Evolutionary conservation across 2,797 vertebrate genomes (phyloP).

Genomic region (Chiroxiphia lanceolata): DNA sequence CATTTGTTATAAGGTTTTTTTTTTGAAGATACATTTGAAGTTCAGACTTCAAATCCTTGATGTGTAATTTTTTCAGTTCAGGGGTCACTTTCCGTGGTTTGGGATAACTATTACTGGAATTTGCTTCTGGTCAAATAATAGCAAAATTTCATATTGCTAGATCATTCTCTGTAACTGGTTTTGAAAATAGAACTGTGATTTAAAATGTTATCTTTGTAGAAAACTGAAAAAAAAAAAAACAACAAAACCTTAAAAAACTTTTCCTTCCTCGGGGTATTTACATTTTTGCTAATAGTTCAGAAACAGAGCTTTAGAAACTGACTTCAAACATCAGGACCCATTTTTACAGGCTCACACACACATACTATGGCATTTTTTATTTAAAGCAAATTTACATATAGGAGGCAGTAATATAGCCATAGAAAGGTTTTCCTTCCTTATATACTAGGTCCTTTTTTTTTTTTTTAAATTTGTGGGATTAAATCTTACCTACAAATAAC

Average conservation of each 20-base stretch:
- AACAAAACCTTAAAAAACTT: background rate
- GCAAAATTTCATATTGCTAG: background rate
- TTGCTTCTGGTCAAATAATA: background rate
- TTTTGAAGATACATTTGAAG: background rate
- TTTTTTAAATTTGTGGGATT: background rate
- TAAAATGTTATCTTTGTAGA: background rate
- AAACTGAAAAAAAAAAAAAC: background rate
- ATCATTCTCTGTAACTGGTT: background rate
- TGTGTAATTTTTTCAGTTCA: background rate
- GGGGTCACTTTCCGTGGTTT: background rate
- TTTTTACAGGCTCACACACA: background rate
- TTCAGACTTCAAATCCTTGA: background rate
- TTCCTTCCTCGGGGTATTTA: background rate
- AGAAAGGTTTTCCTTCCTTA: background rate
- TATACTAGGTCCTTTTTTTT: fast-evolving
- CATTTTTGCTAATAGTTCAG: background rate
- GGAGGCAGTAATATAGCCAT: background rate
- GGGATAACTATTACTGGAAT: background rate
- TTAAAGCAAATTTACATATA: background rate
- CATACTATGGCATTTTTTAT: background rate
- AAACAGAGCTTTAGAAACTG: background rate
- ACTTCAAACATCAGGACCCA: background rate
- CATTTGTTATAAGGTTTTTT: background rate
- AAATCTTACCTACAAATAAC: background rate
- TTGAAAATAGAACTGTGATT: background rate